phyloP scores from a whole-genome alignment of 92 coral and sea anemone genomes.

The Hydrozoanthus gracilis region DNA sequence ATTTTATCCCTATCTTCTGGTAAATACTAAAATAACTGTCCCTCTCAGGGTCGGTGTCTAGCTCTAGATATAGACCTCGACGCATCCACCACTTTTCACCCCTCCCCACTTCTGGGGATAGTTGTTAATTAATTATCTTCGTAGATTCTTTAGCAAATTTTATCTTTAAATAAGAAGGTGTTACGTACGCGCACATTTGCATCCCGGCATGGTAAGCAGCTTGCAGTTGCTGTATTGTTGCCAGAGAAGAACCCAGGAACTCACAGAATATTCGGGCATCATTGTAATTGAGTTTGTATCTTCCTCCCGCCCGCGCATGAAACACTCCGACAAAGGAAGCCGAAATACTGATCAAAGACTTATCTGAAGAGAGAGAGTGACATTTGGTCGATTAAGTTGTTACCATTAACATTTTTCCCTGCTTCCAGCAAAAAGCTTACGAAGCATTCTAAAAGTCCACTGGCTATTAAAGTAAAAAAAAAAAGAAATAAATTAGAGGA shows the following conservation, averaged over 20 bases:
- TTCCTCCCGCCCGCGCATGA: not conserved
- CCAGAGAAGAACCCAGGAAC: not conserved
- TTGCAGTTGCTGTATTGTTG: not conserved
- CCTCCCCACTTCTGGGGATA: no score
- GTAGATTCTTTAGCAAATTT: no score
- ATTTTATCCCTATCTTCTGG: no score
- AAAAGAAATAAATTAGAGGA: no score
- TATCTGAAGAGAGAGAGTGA: not conserved
- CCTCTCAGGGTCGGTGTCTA: no score
- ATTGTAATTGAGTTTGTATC: not conserved
- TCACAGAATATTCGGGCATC: not conserved
- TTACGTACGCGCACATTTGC: not conserved
- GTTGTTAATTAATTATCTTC: no score
- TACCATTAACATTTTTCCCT: no score
- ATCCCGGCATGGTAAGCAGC: not conserved
- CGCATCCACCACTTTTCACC: no score
- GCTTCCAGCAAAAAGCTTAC: not conserved
- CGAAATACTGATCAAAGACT: not conserved
- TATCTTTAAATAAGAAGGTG: no score
- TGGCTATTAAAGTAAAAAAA: no score
- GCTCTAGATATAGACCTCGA: no score
- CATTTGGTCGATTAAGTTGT: not conserved
- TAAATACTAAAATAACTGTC: no score
- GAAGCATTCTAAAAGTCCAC: not conserved
- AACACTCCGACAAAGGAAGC: not conserved